Conservation (phyloP, 2,888 invertebrate genomes). For the Dasypolia templi region DNA sequence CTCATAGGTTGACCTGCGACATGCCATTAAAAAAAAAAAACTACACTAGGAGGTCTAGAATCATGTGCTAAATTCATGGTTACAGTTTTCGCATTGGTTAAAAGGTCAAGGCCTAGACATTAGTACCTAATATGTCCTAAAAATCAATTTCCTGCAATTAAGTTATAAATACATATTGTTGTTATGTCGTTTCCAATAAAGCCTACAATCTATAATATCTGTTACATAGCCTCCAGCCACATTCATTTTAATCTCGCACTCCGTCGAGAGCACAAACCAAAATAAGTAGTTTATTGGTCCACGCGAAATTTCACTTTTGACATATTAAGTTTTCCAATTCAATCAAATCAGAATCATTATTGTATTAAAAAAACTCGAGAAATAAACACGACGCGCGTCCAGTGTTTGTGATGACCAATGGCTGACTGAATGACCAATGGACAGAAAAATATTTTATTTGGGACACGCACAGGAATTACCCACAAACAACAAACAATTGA, state of each 20-base stretch:
- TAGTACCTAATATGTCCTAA: neutral
- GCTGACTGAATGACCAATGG: neutral
- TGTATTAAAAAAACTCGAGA: neutral
- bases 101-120: neutral
- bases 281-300: slow-evolving; percentile 24
- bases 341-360: neutral
- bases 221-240: slow-evolving; percentile 19
- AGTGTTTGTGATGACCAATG: too few relatives aligned
- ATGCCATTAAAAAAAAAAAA: too few relatives aligned
- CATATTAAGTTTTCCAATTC: neutral
- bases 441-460: neutral
- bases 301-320: neutral
- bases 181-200: neutral
- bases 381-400: neutral
- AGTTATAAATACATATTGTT: neutral
- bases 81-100: too few relatives aligned
- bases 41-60: too few relatives aligned
- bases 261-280: slow-evolving; percentile 20
- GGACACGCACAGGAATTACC: neutral
- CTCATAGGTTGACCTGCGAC: too few relatives aligned
- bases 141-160: neutral
- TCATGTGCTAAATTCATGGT: too few relatives aligned
- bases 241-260: slow-evolving; percentile 25
- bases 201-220: neutral
- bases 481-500: neutral